Conservation (phyloP, 1,140 invertebrate species). For the Cyclina sinensis region DNA sequence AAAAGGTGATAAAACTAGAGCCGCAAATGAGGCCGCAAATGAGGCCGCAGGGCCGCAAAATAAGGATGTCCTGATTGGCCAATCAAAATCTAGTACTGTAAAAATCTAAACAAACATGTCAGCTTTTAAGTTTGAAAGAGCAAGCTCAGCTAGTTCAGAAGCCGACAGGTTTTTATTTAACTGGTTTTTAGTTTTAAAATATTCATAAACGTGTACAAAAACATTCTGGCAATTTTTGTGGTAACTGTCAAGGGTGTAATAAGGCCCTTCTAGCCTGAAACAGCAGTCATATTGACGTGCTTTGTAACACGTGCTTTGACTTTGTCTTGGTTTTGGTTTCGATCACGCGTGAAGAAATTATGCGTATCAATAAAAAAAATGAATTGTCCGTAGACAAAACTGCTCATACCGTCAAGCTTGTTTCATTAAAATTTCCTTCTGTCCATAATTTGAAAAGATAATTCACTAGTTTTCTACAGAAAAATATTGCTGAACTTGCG, state of each 20-base stretch:
- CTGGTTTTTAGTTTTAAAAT: not conserved
- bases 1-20: too few relatives aligned
- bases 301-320: slow-evolving; percentile 22
- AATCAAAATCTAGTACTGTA: slow-evolving; percentile 42
- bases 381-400: too few relatives aligned
- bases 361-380: not conserved
- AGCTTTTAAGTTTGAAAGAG: slow-evolving; percentile 77
- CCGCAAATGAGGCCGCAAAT: too few relatives aligned
- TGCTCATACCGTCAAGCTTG: too few relatives aligned
- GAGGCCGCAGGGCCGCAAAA: too few relatives aligned
- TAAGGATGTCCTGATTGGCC: slow-evolving; percentile 21
- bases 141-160: slow-evolving; percentile 71
- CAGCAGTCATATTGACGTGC: slow-evolving; percentile 1
- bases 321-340: not conserved
- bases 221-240: slow-evolving; percentile 1
- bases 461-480: too few relatives aligned
- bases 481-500: too few relatives aligned
- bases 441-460: too few relatives aligned
- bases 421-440: too few relatives aligned
- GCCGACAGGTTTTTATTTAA: slow-evolving; percentile 76
- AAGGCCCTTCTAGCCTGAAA: not conserved
- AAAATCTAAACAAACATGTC: slow-evolving; percentile 70
- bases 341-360: not conserved
- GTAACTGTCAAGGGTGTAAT: not conserved
- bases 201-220: not conserved